Base-by-base conservation (phyloP, 2,888 invertebrate species). In the Chloroclysta siterata region DNA sequence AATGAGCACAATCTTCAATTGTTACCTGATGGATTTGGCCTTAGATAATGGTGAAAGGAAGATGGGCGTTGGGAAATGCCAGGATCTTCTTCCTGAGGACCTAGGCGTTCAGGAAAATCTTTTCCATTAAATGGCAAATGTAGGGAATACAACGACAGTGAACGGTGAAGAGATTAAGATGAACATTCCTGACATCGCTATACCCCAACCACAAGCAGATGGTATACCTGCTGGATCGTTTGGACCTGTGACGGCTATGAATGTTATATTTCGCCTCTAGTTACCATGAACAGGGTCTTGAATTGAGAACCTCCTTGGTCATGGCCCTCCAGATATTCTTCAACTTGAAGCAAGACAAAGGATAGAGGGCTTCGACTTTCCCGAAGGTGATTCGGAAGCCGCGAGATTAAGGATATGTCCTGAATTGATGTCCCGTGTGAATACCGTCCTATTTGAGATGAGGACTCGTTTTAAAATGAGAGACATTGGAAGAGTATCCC, bases 61-160 rank as follows among this genome's bases (percentile, higher is more conserved):
- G 13, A 8, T 71, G 14, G 70, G 61, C 0, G 0, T n/a, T 0
- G 54, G 57, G 2, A 63, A 54, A 58, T 66, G 64, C 65, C 69
- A 72, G 65, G 72, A 72, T 8, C 10, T 71, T 1, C 15, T 72
- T 0, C 73, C 73, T 59, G 73, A 72, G 47, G 70, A 73, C 36
- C 58, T 72, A 0, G 58, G 62, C 15, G 41, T 73, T 0, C 71
- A 70, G 0, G 69, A 70, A 0, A 72, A 73, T 11, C 53, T 72
- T 0, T 72, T 57, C 50, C 71, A 72, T 39, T 71, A 13, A 17
- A n/a, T 70, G 3, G 55, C 69, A 1, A 66, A 60, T 8, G 15
- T 72, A 0, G 70, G 72, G 0, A 72, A 74, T 22, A 74, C 72
- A 0, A 70, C 69, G 0, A 73, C 70, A 0, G 65, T 64, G 0